Conservation (phyloP, 53 echinoderm and acorn worm genomes). For the Mesocentrotus franciscanus region DNA sequence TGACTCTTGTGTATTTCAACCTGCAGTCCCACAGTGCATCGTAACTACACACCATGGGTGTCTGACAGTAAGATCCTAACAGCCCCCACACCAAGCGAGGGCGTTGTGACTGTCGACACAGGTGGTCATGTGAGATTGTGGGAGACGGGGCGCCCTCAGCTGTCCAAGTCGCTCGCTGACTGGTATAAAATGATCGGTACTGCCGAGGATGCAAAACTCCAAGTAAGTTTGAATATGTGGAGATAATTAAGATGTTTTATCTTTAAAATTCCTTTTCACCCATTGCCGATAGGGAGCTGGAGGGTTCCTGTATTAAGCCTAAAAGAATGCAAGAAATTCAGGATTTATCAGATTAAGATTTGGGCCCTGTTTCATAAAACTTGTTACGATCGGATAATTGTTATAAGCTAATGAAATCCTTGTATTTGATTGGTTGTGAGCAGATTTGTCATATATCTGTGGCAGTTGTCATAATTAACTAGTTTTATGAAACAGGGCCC, state of each 20-base stretch:
- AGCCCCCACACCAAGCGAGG: slow-evolving; percentile 74
- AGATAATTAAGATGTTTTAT: neutral
- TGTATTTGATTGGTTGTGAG: no score
- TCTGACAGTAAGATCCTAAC: slow-evolving; percentile 45
- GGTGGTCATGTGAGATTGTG: slow-evolving; percentile 86
- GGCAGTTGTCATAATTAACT: no score
- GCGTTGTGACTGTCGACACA: slow-evolving; percentile 87
- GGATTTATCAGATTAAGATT: no score
- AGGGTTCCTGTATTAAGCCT: no score
- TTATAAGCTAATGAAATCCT: no score
- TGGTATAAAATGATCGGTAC: slow-evolving; percentile 88
- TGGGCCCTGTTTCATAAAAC: no score
- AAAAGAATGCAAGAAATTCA: no score
- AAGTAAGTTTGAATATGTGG: slow-evolving; percentile 54
- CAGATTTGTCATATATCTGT: no score
- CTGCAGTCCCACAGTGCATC: slow-evolving; percentile 41
- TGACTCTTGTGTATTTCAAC: neutral
- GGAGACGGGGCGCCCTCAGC: slow-evolving; percentile 88
- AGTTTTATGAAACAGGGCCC: no score
- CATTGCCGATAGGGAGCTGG: neutral
- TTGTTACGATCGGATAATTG: no score
- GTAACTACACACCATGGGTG: slow-evolving; percentile 61
- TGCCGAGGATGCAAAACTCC: slow-evolving; percentile 81
- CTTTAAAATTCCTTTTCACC: neutral
- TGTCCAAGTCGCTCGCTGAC: slow-evolving; percentile 81